phyloP scores from a whole-genome alignment of 2,113 vertebrate genomes.

The Oryzias celebensis region DNA sequence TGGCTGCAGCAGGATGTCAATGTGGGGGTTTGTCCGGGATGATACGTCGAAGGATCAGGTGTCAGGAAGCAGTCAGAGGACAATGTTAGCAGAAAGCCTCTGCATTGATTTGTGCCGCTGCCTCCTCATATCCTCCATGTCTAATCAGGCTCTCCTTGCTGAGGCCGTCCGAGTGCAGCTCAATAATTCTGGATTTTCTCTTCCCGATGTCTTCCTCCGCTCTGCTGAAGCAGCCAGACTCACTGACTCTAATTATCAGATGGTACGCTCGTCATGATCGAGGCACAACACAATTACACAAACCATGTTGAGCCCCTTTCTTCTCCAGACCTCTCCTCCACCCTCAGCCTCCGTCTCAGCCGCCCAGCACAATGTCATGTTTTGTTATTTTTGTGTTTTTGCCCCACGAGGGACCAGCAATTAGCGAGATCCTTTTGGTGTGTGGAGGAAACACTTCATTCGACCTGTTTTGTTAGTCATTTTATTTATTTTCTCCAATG shows the following conservation, averaged over 20 bases:
- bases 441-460: slow-evolving; percentile 73
- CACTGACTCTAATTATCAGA: slow-evolving; percentile 55
- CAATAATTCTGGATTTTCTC: slow-evolving; percentile 4
- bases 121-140: slow-evolving; percentile 40
- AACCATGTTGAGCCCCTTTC: slow-evolving; percentile 45
- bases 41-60: slow-evolving; percentile 9
- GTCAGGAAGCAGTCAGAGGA: slow-evolving; percentile 9
- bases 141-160: slow-evolving; percentile 4
- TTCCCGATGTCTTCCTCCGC: slow-evolving; percentile 25
- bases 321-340: slow-evolving; percentile 8
- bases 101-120: slow-evolving; percentile 28
- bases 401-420: slow-evolving; percentile 56
- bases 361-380: slow-evolving; percentile 49
- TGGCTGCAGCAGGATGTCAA: slow-evolving; percentile 19
- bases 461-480: slow-evolving; percentile 76
- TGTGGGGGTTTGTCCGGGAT: slow-evolving; percentile 10
- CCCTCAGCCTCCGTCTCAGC: slow-evolving; percentile 16
- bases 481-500: slow-evolving; percentile 74
- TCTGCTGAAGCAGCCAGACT: slow-evolving; percentile 18
- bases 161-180: slow-evolving; percentile 8
- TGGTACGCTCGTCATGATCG: slow-evolving; percentile 35
- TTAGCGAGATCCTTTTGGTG: slow-evolving; percentile 63
- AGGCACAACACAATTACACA: slow-evolving; percentile 61
- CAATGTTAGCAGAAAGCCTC: slow-evolving; percentile 2
- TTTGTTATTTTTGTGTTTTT: slow-evolving; percentile 61